Base-by-base conservation (phyloP, 2,888 invertebrate species). In the Brassicogethes aeneus region DNA sequence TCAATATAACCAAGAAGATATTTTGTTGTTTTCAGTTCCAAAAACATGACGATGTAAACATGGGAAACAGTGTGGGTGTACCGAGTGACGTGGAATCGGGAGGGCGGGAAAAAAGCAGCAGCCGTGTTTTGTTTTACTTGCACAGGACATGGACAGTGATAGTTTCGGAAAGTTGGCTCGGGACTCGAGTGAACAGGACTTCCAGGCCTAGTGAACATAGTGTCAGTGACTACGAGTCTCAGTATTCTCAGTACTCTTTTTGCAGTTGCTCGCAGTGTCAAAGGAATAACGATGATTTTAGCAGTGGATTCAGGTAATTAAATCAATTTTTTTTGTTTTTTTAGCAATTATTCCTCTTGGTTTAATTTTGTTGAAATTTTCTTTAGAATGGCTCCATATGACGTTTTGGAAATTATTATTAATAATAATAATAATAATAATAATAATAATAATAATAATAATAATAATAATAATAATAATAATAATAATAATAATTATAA, bases 111-210 rank as follows among this genome's bases (percentile, higher is more conserved):
- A 46, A 42, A 23, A 48, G 53, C 17, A 48, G 53, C 17, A 61
- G 56, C 46, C 51, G 55, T 34, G 57, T 65, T 7, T 55, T 64
- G 46, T 54, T 64, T 16, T 55, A 64, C 37, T 49, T 66, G 37
- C 62, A 64, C 43, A 49, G 64, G 10, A 65, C 66, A 1, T 66
- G 66, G 66, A 60, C 63, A 2, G 55, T 62, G 2, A 60, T 66
- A 16, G 52, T 62, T 7, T 46, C 61, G 1, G 64, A 64, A 15
- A 57, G 55, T 48, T 61, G 55, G 46, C 38, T 40, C 34, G 40
- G 42, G 46, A 42, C 38, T 29, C 46, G 47, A 44, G 44, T 37
- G 32, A 40, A 34, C 15, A 38, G 40, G 36, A 43, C 35, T 36
- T 16, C 34, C 5, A 34, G 35, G 17, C 41, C 39, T 29, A 43